phyloP scores from a whole-genome alignment of 2,888 invertebrate species.

The Smittia aterrima region DNA sequence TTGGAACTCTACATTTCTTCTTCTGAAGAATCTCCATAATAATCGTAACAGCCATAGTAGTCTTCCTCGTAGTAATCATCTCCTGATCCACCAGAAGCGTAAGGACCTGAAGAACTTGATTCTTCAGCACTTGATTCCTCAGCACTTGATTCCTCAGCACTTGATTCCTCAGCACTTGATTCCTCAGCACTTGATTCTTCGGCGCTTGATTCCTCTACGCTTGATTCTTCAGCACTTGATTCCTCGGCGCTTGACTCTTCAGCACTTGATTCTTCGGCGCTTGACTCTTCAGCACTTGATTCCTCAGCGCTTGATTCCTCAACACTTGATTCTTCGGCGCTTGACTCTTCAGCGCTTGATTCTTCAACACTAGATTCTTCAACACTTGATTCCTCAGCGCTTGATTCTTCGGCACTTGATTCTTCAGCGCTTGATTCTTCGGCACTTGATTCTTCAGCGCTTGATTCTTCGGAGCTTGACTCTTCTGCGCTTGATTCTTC shows the following conservation, averaged over 20 bases:
- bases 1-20: not conserved
- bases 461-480: not conserved
- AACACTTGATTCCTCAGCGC: too few species aligned
- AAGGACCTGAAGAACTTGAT: not conserved
- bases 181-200: not conserved
- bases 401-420: not conserved
- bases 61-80: too few species aligned
- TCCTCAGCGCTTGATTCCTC: too few species aligned
- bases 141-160: too few species aligned
- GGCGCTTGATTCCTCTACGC: not conserved
- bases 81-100: too few species aligned
- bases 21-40: not conserved
- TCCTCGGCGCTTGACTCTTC: too few species aligned
- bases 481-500: not conserved
- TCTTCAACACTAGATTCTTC: not conserved
- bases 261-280: too few species aligned
- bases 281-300: too few species aligned
- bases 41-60: not conserved
- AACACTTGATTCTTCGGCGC: not conserved
- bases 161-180: too few species aligned
- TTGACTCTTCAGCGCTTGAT: not conserved
- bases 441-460: not conserved
- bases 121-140: not conserved
- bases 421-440: not conserved
- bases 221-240: too few species aligned